Percentiles rank a stretch among this genome's conserved stretches.
Conservation (phyloP, 2,888 invertebrate genomes). For the Frankliniella fusca region DNA sequence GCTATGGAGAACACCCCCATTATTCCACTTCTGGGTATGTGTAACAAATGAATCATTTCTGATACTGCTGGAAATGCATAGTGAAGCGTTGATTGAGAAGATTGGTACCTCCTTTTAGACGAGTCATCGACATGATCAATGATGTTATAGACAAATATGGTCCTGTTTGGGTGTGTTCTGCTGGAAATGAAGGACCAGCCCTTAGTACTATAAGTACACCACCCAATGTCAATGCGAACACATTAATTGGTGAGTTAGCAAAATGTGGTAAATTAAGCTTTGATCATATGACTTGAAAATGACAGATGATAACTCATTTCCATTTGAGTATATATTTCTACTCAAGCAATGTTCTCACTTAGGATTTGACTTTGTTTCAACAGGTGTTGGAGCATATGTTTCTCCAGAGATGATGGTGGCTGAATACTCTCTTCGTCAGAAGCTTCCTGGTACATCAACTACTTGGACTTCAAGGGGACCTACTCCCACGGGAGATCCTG, state of each 20-base stretch:
- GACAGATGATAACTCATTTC: not conserved
- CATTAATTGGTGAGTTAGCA: conserved; percentile 65
- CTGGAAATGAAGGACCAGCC: conserved; percentile 92
- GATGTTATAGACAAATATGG: conserved; percentile 88
- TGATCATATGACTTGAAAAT: not conserved
- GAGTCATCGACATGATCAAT: conserved; percentile 78
- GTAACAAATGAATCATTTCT: not conserved
- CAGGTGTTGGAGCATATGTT: conserved; percentile 92
- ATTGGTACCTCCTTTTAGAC: conserved; percentile 52
- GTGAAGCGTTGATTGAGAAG: not conserved
- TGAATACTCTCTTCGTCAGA: conserved; percentile 85
- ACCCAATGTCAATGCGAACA: conserved; percentile 59
- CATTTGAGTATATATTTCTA: not conserved
- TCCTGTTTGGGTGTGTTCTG: conserved; percentile 88
- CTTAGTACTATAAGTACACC: conserved; percentile 81
- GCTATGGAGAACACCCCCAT: conserved; percentile 93
- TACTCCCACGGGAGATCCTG: conserved; percentile 81
- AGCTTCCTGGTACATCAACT: conserved; percentile 79
- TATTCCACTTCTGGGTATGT: conserved; percentile 85
- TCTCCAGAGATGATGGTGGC: conserved; percentile 97
- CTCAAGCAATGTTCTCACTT: not conserved
- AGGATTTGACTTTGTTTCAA: not conserved
- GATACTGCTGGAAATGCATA: not conserved
- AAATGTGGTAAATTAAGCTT: not conserved
- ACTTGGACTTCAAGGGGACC: conserved; percentile 89